A percentile compares a stretch with the other conserved stretches of the same genome.
Conservation (phyloP, 2,113 vertebrate genomes). For the Syngnathus typhle region DNA sequence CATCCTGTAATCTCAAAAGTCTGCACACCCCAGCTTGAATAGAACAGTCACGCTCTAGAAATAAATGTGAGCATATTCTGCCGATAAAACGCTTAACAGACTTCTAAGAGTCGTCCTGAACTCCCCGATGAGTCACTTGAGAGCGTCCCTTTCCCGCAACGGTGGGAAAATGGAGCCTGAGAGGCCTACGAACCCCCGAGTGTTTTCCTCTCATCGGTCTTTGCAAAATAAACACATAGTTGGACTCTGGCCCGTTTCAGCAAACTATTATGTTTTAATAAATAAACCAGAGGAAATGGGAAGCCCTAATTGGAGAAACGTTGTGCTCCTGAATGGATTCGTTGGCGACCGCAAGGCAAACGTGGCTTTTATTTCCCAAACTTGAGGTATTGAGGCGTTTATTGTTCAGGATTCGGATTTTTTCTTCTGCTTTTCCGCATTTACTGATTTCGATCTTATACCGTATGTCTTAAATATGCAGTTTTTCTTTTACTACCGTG, state of each 20-base stretch:
- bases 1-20: neutral
- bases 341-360: slow-evolving; percentile 1
- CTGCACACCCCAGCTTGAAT: neutral
- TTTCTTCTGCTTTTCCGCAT: neutral
- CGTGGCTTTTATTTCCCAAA: slow-evolving; percentile 28
- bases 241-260: slow-evolving; percentile 55
- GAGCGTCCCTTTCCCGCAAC: slow-evolving; percentile 47
- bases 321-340: slow-evolving; percentile 30
- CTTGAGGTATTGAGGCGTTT: neutral
- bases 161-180: slow-evolving; percentile 60
- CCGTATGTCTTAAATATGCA: neutral
- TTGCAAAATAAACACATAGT: slow-evolving; percentile 61
- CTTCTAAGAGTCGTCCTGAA: slow-evolving; percentile 14
- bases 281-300: slow-evolving; percentile 64
- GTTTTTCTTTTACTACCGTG: neutral
- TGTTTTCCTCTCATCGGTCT: slow-evolving; percentile 54
- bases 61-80: neutral
- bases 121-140: slow-evolving; percentile 15
- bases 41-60: neutral
- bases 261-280: slow-evolving; percentile 54
- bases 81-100: neutral
- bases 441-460: neutral
- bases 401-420: neutral
- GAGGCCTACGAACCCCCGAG: slow-evolving; percentile 41
- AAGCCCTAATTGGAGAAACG: slow-evolving; percentile 37